phyloP scores from a whole-genome alignment of 1,140 invertebrate species.

The Zophobas morio region DNA sequence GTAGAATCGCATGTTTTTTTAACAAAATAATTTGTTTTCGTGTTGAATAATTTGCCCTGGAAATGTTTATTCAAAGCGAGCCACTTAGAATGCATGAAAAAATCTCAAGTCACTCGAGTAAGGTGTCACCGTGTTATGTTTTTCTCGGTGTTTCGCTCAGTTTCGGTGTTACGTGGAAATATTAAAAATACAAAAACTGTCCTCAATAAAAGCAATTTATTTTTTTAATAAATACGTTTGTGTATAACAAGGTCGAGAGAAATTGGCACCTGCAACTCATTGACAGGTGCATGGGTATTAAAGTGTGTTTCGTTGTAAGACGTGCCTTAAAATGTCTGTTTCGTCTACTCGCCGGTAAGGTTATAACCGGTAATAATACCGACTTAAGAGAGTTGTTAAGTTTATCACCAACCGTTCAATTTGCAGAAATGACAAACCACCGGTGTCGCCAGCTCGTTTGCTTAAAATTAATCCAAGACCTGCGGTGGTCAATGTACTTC shows the following conservation, averaged over 20 bases:
- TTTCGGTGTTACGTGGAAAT: conserved; percentile 4
- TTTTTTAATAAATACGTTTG: conserved; percentile 21
- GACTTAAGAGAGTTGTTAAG: too few relatives aligned
- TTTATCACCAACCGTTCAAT: too few relatives aligned
- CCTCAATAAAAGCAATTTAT: conserved; percentile 5
- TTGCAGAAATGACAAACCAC: too few relatives aligned
- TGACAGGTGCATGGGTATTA: conserved; percentile 24
- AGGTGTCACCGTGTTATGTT: background rate
- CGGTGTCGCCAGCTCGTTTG: too few relatives aligned
- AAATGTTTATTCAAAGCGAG: background rate
- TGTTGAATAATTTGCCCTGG: background rate
- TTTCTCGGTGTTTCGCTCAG: conserved; percentile 4
- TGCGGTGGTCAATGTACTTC: too few relatives aligned
- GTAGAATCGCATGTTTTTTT: background rate
- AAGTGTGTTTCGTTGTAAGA: background rate
- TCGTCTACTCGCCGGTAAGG: background rate
- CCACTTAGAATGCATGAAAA: background rate
- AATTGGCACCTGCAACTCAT: conserved; percentile 24
- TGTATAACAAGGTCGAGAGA: conserved; percentile 25
- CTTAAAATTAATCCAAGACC: too few relatives aligned
- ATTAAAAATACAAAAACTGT: conserved; percentile 11
- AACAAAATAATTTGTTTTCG: background rate
- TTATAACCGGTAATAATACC: background rate
- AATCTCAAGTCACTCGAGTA: background rate
- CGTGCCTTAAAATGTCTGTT: background rate